Evolutionary conservation across 2,113 vertebrate genomes (phyloP).

Genomic region (Gymnogyps californianus): DNA sequence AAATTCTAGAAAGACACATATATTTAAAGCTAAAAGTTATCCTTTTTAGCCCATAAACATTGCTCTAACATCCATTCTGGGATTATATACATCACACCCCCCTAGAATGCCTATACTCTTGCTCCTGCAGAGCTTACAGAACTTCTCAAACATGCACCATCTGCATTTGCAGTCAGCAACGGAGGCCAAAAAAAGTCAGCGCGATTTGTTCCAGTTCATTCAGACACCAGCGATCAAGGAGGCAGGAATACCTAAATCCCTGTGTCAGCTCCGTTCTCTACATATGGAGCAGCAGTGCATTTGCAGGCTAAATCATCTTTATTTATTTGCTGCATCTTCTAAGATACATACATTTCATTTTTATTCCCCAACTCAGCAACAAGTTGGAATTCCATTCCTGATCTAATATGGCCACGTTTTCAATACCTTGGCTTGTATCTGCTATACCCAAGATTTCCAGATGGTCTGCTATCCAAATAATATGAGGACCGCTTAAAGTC

Average conservation of each 20-base stretch:
- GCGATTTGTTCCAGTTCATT: neutral
- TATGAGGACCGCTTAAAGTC: neutral
- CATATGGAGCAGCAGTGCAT: neutral
- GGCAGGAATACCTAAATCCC: neutral
- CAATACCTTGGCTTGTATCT: neutral
- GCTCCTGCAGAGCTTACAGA: neutral
- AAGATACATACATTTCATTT: neutral
- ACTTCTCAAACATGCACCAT: neutral
- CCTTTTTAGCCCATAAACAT: neutral
- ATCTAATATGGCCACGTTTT: neutral
- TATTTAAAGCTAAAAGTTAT: neutral
- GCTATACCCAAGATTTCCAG: neutral
- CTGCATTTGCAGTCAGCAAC: neutral
- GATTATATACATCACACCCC: neutral
- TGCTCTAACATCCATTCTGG: neutral
- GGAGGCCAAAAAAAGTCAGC: neutral
- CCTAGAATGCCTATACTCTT: neutral
- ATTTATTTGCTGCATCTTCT: neutral
- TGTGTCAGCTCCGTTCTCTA: neutral
- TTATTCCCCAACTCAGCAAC: neutral
- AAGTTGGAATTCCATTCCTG: neutral
- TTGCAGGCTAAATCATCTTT: neutral
- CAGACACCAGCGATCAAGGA: neutral
- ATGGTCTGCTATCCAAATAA: neutral
- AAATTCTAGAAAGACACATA: neutral